Evolutionary conservation across 2,113 vertebrate genomes (phyloP).

Genomic region (Silurus meridionalis): DNA sequence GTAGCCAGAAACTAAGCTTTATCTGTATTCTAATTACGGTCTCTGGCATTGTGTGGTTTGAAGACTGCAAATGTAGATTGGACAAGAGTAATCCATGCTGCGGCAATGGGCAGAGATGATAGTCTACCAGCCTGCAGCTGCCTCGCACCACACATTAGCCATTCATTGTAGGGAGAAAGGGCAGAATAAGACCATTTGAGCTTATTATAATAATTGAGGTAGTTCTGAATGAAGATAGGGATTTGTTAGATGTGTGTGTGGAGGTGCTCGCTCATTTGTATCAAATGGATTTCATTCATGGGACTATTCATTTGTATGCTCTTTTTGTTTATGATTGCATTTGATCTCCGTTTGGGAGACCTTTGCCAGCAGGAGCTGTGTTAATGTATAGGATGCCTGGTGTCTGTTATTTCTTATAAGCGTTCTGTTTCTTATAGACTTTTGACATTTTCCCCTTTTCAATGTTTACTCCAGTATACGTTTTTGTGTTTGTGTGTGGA

Average conservation of each 20-base stretch:
- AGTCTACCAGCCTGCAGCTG: conserved; percentile 52
- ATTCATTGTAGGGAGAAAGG: conserved; percentile 49
- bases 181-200: conserved; percentile 48
- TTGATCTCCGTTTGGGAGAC: conserved; percentile 17
- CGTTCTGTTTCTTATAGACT: conserved; percentile 19
- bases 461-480: conserved; percentile 26
- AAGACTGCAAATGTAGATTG: conserved; percentile 44
- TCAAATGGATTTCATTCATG: neutral
- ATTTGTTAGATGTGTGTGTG: conserved; percentile 45
- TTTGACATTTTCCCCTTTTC: conserved; percentile 39
- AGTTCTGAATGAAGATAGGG: conserved; percentile 36
- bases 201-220: conserved; percentile 43
- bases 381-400: conserved; percentile 34
- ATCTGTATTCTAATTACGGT: conserved; percentile 45
- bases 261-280: conserved; percentile 25
- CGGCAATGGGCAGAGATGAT: conserved; percentile 50
- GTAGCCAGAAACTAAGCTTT: conserved; percentile 31
- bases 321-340: conserved; percentile 22
- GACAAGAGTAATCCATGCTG: conserved; percentile 48
- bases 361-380: conserved; percentile 21
- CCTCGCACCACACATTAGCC: conserved; percentile 50
- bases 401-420: conserved; percentile 37
- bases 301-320: conserved; percentile 21
- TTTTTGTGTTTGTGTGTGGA: conserved; percentile 13
- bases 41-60: conserved; percentile 30